phyloP scores from a whole-genome alignment of 1,140 invertebrate species.

The Pectinophora gossypiella region DNA sequence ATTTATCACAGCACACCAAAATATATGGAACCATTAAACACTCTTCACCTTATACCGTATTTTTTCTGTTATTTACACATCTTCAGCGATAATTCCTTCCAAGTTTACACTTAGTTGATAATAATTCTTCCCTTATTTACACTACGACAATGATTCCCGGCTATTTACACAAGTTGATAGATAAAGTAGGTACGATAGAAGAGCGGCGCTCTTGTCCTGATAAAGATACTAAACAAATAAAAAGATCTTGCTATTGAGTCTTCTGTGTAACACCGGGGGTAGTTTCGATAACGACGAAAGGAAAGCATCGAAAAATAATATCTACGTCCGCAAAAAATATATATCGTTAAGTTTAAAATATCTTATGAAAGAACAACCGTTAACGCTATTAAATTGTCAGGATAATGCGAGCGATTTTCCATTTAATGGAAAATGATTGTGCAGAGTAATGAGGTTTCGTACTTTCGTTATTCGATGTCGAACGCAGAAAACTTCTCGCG shows the following conservation, averaged over 20 bases:
- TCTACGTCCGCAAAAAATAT: too few species aligned
- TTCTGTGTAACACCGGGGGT: constrained; percentile 61
- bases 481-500: constrained; percentile 17
- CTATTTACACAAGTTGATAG: constrained; percentile 66
- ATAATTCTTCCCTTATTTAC: constrained; percentile 67
- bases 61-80: constrained; percentile 47
- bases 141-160: constrained; percentile 48
- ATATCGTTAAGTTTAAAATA: too few species aligned
- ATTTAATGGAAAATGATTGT: background rate
- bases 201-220: constrained; percentile 59
- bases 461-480: constrained; percentile 37
- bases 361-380: too few species aligned
- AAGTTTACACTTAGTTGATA: constrained; percentile 54
- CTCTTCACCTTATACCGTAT: constrained; percentile 21
- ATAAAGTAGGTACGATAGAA: constrained; percentile 62
- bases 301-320: too few species aligned
- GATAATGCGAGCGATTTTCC: background rate
- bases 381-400: background rate
- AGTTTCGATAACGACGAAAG: constrained; percentile 31
- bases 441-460: constrained; percentile 36
- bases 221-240: constrained; percentile 66
- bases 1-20: background rate
- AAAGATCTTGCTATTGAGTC: constrained; percentile 46
- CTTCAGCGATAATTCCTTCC: constrained; percentile 45
- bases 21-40: background rate